Evolutionary conservation across 2,888 invertebrate genomes (phyloP).

Genomic region (Platycheirus albimanus): DNA sequence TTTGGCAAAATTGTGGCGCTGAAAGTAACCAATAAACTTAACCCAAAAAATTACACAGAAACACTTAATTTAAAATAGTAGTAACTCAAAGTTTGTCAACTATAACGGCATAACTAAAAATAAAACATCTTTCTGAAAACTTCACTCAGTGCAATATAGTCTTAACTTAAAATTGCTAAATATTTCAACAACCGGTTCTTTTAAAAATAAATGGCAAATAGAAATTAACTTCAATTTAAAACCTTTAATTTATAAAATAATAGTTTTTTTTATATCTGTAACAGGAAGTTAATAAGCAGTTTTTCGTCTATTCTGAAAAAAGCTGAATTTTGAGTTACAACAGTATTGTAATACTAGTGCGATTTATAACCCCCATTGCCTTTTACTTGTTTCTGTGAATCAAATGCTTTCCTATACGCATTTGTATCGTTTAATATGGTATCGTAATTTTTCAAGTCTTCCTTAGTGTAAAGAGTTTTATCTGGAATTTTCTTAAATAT

Average conservation of each 20-base stretch:
- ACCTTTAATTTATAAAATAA: constrained; percentile 9
- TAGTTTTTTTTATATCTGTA: neutral
- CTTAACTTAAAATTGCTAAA: constrained; percentile 5
- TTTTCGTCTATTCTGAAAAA: too few relatives aligned
- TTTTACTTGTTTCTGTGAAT: too few relatives aligned
- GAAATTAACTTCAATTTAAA: neutral
- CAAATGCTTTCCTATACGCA: too few relatives aligned
- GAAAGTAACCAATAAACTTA: neutral
- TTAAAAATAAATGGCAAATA: neutral
- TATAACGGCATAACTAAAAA: constrained; percentile 19
- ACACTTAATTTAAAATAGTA: constrained; percentile 1
- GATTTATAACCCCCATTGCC: too few relatives aligned
- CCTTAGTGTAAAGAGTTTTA: too few relatives aligned
- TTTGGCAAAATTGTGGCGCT: neutral
- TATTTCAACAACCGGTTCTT: constrained; percentile 7
- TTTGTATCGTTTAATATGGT: too few relatives aligned
- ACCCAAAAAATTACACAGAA: constrained; percentile 8
- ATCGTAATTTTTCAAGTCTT: too few relatives aligned
- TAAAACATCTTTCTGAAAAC: constrained; percentile 7
- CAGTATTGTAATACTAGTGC: too few relatives aligned
- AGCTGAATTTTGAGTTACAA: too few relatives aligned
- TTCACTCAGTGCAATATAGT: constrained; percentile 6
- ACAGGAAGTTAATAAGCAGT: too few relatives aligned
- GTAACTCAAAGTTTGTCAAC: constrained; percentile 24
- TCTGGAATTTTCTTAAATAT: too few relatives aligned